phyloP scores from a whole-genome alignment of 1,140 invertebrate genomes.

The Eupristina koningsbergeri region DNA sequence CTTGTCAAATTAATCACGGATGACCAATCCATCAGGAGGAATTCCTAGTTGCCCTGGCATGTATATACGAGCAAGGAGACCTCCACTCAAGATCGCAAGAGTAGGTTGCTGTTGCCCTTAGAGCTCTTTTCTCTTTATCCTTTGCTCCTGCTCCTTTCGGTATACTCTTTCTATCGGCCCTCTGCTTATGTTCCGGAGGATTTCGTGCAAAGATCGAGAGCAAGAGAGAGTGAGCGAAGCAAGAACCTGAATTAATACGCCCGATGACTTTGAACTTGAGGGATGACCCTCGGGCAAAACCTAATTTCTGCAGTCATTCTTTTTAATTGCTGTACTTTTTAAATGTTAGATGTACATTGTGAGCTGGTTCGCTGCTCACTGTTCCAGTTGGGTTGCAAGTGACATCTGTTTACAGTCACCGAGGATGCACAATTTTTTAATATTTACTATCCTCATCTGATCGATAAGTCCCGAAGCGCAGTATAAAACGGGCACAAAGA shows the following conservation, averaged over 20 bases:
- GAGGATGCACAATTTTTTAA: too few species aligned
- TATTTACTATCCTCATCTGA: too few species aligned
- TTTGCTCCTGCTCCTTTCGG: not conserved
- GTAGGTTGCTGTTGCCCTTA: slow-evolving; percentile 16
- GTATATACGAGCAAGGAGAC: not conserved
- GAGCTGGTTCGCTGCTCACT: too few species aligned
- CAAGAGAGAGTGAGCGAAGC: not conserved
- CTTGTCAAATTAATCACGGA: slow-evolving; percentile 75
- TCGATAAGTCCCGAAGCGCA: not conserved
- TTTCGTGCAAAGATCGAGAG: not conserved
- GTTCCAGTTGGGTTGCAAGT: too few species aligned
- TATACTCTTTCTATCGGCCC: not conserved
- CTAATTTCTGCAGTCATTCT: not conserved
- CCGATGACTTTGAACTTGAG: not conserved
- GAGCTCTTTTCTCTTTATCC: too few species aligned
- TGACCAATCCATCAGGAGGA: slow-evolving; percentile 74
- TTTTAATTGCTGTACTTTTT: not conserved
- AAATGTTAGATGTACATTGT: too few species aligned
- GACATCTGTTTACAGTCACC: too few species aligned
- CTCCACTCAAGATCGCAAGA: slow-evolving; percentile 39
- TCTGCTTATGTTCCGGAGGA: not conserved
- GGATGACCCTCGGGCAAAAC: not conserved
- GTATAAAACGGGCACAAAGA: not conserved
- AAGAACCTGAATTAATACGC: not conserved
- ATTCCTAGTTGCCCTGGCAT: slow-evolving; percentile 65